phyloP scores from a whole-genome alignment of 2,797 vertebrate species.

The Pipistrellus kuhlii region DNA sequence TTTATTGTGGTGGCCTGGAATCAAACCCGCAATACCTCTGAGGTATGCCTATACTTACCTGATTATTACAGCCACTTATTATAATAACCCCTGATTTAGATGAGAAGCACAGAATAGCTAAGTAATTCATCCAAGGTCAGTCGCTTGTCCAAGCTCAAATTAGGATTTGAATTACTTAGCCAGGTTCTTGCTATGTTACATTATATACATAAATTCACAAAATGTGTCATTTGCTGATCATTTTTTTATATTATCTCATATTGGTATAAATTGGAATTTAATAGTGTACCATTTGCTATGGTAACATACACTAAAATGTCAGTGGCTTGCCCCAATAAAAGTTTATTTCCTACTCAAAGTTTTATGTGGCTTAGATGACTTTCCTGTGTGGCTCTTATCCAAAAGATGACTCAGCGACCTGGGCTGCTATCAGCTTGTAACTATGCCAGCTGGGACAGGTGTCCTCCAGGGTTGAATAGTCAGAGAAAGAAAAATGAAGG shows the following conservation, averaged over 20 bases:
- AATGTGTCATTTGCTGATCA: background rate
- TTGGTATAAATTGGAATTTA: background rate
- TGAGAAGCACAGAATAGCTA: background rate
- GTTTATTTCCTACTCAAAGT: conserved; percentile 33
- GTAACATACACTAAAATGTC: background rate
- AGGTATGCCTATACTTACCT: background rate
- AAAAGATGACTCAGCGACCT: conserved; percentile 51
- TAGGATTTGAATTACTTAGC: background rate
- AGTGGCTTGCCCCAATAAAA: background rate
- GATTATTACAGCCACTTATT: background rate
- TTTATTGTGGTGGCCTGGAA: background rate
- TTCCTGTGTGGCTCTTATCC: conserved; percentile 37
- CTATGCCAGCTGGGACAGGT: conserved; percentile 28
- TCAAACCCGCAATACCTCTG: background rate
- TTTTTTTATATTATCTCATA: background rate
- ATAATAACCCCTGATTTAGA: background rate
- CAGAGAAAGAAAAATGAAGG: conserved; percentile 13
- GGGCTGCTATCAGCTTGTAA: background rate
- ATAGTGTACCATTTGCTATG: background rate
- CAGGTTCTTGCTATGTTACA: background rate
- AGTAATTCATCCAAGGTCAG: background rate
- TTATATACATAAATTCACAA: background rate
- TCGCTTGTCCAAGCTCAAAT: background rate
- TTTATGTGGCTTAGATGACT: conserved; percentile 24
- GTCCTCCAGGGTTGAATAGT: background rate